A percentile compares a stretch with the other conserved stretches of the same genome.
Evolutionary conservation across 2,888 invertebrate genomes (phyloP).

Genomic region (Phortica okadai): DNA sequence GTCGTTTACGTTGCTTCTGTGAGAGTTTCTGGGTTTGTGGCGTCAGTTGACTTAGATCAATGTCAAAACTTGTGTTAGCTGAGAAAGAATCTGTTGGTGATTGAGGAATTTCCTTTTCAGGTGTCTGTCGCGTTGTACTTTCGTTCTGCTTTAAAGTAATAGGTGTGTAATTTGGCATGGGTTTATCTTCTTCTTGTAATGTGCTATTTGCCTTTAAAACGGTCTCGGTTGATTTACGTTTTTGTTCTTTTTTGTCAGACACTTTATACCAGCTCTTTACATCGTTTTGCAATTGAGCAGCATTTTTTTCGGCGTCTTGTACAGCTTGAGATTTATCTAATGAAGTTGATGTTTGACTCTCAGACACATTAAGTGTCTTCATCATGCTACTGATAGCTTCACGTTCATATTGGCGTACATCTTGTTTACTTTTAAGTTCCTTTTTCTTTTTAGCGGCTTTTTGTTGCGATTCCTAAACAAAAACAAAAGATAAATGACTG

Average conservation of each 20-base stretch:
- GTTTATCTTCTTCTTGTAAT: constrained; percentile 77
- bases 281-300: constrained; percentile 53
- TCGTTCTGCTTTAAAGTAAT: constrained; percentile 42
- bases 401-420: constrained; percentile 72
- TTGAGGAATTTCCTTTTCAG: constrained; percentile 49
- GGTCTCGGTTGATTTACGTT: constrained; percentile 73
- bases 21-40: constrained; percentile 77
- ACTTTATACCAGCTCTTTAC: constrained; percentile 72
- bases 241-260: constrained; percentile 76
- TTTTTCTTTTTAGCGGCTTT: constrained; percentile 58
- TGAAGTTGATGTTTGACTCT: constrained; percentile 37
- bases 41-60: constrained; percentile 71
- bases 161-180: constrained; percentile 77
- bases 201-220: constrained; percentile 73
- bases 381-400: constrained; percentile 74
- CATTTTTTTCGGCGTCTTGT: constrained; percentile 46
- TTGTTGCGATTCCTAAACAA: constrained; percentile 45
- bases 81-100: constrained; percentile 42
- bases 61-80: constrained; percentile 58
- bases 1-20: constrained; percentile 79
- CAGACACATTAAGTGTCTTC: constrained; percentile 65
- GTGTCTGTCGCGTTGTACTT: constrained; percentile 29
- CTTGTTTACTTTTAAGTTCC: constrained; percentile 61
- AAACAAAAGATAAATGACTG: not conserved
- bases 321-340: constrained; percentile 41